A percentile compares a stretch with the other conserved stretches of the same genome.
Conservation (phyloP, 2,797 vertebrate genomes). For the Scolopax bukidnonensis region DNA sequence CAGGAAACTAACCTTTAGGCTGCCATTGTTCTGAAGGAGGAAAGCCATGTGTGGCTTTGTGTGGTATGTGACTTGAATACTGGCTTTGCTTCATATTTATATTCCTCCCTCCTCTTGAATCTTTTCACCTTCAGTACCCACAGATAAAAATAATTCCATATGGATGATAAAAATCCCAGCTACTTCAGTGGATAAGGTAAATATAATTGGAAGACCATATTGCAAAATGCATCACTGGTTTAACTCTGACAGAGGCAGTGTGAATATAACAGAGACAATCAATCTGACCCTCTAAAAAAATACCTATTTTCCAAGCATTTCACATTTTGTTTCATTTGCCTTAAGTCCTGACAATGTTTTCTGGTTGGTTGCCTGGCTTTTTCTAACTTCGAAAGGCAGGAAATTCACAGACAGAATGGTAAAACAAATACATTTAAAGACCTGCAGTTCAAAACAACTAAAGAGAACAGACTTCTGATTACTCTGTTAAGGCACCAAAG, state of each 20-base stretch:
- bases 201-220: no score
- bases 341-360: not conserved
- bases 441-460: not conserved
- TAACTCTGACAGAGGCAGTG: not conserved
- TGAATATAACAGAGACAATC: not conserved
- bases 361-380: not conserved
- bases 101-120: not conserved
- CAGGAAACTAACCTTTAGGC: not conserved
- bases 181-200: not conserved
- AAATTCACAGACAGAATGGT: not conserved
- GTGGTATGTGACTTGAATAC: not conserved
- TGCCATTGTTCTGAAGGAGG: not conserved
- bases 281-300: not conserved
- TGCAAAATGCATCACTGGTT: not conserved
- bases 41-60: not conserved
- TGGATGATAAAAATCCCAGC: not conserved
- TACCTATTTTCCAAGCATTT: not conserved
- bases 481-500: not conserved
- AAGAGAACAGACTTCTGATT: not conserved
- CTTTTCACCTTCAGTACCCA: not conserved
- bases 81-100: not conserved
- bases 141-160: constrained; percentile 7
- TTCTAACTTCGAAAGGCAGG: not conserved
- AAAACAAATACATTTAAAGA: constrained; percentile 2
- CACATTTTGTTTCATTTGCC: not conserved